Evolutionary conservation across 2,888 invertebrate genomes (phyloP), one percentile per base, ranked within the genome.

Genomic region (Rhagophthalmus giganteus): DNA sequence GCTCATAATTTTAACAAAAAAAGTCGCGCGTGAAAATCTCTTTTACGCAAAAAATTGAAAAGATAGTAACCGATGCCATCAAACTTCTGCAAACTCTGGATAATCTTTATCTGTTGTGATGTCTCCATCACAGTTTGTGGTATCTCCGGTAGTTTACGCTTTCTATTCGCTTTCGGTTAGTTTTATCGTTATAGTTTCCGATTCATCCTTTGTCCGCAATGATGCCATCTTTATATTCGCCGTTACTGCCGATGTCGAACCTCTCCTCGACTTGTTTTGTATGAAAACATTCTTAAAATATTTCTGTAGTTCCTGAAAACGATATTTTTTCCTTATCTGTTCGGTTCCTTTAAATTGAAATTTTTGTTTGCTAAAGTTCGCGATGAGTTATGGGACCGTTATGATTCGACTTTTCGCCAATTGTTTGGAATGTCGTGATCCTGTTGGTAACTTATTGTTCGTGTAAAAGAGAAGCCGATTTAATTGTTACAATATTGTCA

Each of bases 141-240:
- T 63, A 66, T 69, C 67, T 66, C 62, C 67, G 64, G 63, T 62
- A 64, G 62, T 65, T 63, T 65, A 61, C 58, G 62, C 63, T 63
- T 65, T 65, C 62, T 64, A 65, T 67, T 65, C 67, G 64, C 59
- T 65, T 69, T 70, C 68, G 66, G 70, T 69, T 71, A 70, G 72
- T 69, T 71, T 72, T 71, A 72, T 72, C 71, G 71, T 69, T 68
- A 60, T 69, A 69, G 65, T 69, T 70, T 71, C 71, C 70, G 68
- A 69, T 69, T 61, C 66, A 59, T 63, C 62, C 69, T 66, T 70
- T 72, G 70, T 70, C 67, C 61, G 58, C 52, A 25, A 42, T 30
- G 60, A 59, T 59, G 49, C 54, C 49, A 57, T 61, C 61, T 60
- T 60, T 59, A 60, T 56, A 55, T 48, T 41, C 41, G 32, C 44